Percentiles rank a stretch among this genome's conserved stretches.
These are phyloP conservation scores for Spisula subtruncata DNA, from an alignment of 2,888 invertebrate species.

Conservation along the genomic window DNA sequence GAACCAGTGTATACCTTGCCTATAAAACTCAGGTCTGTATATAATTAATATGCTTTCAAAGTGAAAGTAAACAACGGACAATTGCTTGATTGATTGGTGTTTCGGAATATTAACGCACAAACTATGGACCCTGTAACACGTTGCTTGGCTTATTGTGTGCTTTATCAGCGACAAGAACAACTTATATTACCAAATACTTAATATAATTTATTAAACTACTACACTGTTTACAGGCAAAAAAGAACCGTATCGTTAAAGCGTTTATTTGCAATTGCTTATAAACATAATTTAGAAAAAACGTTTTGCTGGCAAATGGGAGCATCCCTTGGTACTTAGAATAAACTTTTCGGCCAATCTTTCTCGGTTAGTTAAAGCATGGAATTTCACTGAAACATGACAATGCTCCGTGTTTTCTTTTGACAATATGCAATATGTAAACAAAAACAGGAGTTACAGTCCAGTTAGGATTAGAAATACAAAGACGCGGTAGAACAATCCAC, in stretches of 20 bases:
- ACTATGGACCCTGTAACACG: not conserved
- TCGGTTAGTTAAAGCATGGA: no score
- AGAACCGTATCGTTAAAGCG: not conserved
- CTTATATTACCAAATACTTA: not conserved
- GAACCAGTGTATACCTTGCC: not conserved
- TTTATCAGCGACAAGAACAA: not conserved
- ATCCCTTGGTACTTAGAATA: not conserved
- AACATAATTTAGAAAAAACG: not conserved
- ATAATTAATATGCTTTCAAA: slow-evolving; percentile 18
- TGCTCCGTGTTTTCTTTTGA: no score
- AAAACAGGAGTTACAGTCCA: no score
- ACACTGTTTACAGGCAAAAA: not conserved
- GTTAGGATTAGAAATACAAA: no score
- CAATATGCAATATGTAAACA: no score
- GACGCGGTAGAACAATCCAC: no score
- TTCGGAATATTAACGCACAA: not conserved
- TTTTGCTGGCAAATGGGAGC: not conserved
- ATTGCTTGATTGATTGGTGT: not conserved
- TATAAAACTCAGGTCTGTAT: slow-evolving; percentile 1
- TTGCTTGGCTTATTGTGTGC: not conserved
- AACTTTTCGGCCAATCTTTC: not conserved
- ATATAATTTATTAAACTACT: not conserved
- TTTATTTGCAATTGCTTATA: not conserved
- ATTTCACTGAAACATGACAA: no score
- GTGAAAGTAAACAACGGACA: slow-evolving; percentile 10